Evolutionary conservation across 2,113 vertebrate genomes (phyloP).

Genomic region (Pteronura brasiliensis): DNA sequence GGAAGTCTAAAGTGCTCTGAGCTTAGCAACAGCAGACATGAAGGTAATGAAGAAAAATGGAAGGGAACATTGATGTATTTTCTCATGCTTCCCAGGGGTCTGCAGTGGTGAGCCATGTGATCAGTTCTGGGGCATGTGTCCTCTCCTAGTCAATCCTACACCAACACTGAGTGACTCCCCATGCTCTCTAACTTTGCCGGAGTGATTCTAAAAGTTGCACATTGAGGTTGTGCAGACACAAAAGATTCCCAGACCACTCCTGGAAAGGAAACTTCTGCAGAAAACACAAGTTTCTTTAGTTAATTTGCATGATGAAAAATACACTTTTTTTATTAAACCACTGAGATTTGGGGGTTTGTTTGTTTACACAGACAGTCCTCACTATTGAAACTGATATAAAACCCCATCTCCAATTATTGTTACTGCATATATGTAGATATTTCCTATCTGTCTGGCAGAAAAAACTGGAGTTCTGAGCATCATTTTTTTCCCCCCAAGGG

Average conservation of each 20-base stretch:
- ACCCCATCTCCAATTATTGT: not conserved
- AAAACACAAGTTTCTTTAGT: not conserved
- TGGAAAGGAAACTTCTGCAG: not conserved
- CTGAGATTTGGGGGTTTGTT: not conserved
- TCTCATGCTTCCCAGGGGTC: too few species aligned
- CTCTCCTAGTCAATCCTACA: not conserved
- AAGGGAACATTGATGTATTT: accelerated
- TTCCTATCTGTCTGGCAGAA: not conserved
- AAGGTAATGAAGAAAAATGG: not conserved
- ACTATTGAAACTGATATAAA: not conserved
- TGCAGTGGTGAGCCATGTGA: not conserved
- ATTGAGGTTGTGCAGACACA: not conserved
- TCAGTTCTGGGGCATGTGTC: not conserved
- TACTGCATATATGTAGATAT: not conserved
- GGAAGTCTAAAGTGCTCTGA: not conserved
- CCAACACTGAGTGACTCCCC: not conserved
- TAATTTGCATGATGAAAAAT: not conserved
- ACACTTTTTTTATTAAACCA: not conserved
- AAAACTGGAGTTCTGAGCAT: not conserved
- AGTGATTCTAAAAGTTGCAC: not conserved
- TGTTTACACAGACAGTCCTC: not conserved
- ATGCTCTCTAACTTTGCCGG: not conserved
- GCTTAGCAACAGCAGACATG: not conserved
- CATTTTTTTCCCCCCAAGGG: not conserved
- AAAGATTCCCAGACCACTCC: not conserved